A percentile compares a stretch with the other conserved stretches of the same genome.
These are phyloP conservation scores for Ganaspis brasiliensis DNA, from an alignment of 2,888 invertebrate species.

Conservation along the genomic window DNA sequence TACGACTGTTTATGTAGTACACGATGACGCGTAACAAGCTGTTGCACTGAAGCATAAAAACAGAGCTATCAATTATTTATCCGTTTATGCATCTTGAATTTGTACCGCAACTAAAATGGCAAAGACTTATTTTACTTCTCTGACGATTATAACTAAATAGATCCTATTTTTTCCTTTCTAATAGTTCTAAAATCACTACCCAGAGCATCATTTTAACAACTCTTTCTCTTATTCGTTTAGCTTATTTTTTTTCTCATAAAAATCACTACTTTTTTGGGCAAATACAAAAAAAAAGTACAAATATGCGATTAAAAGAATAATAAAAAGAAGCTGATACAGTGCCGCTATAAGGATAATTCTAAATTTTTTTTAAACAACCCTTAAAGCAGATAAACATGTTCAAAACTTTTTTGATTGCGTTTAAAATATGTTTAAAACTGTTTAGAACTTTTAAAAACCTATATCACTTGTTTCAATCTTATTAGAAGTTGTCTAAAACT, in stretches of 20 bases:
- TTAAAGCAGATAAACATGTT: too few relatives aligned
- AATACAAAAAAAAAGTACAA: not conserved
- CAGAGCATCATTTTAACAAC: slow-evolving; percentile 36
- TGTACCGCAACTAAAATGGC: slow-evolving; percentile 13
- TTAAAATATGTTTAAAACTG: too few relatives aligned
- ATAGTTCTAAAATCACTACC: slow-evolving; percentile 3
- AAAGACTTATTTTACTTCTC: slow-evolving; percentile 40
- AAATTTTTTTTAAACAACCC: too few relatives aligned
- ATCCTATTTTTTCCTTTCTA: slow-evolving; percentile 8
- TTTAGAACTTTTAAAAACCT: too few relatives aligned
- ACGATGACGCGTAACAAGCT: slow-evolving; percentile 34
- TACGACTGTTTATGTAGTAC: slow-evolving; percentile 24
- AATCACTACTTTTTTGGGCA: not conserved
- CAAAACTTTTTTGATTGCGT: too few relatives aligned
- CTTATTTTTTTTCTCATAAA: not conserved
- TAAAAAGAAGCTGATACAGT: too few relatives aligned
- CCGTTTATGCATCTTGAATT: slow-evolving; percentile 21
- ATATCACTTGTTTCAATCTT: too few relatives aligned
- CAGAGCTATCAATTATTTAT: slow-evolving; percentile 35
- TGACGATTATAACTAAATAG: slow-evolving; percentile 8
- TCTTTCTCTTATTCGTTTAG: not conserved
- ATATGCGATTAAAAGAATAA: too few relatives aligned
- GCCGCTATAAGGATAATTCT: too few relatives aligned
- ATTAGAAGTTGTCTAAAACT: too few relatives aligned
- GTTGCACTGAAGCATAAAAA: slow-evolving; percentile 32